phyloP scores from a whole-genome alignment of 1,140 invertebrate species.

The Archivesica marissinica region DNA sequence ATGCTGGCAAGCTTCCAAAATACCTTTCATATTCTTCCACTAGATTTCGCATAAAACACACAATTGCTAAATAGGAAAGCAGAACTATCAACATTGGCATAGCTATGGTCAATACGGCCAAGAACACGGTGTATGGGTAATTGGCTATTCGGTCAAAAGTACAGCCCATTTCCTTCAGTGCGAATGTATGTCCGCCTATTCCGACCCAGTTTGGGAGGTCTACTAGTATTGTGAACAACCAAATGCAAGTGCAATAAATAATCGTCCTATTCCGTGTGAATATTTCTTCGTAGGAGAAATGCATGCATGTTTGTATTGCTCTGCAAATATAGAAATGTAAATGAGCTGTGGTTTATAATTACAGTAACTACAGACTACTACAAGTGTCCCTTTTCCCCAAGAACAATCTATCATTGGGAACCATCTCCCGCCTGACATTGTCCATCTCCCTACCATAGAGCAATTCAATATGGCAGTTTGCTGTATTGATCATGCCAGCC shows the following conservation, averaged over 20 bases:
- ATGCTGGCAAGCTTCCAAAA: background rate
- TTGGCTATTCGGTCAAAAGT: conserved; percentile 52
- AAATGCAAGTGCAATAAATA: conserved; percentile 38
- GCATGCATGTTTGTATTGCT: conserved; percentile 44
- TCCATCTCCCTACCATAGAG: too few relatives aligned
- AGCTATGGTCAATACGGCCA: background rate
- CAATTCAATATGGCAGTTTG: too few relatives aligned
- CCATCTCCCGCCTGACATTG: too few relatives aligned
- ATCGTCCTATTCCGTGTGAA: conserved; percentile 45
- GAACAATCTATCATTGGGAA: too few relatives aligned
- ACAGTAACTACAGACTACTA: too few relatives aligned
- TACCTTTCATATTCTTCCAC: background rate
- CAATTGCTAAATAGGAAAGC: background rate
- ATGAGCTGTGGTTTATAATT: too few relatives aligned
- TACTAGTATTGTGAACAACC: conserved; percentile 17
- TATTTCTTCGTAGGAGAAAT: conserved; percentile 35
- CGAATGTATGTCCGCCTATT: conserved; percentile 52
- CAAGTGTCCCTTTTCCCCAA: too few relatives aligned
- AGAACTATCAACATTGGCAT: conserved; percentile 35
- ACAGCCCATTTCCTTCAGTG: conserved; percentile 56
- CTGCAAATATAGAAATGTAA: conserved; percentile 56
- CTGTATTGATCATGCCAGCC: too few relatives aligned
- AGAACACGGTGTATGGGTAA: conserved; percentile 20
- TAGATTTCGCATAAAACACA: background rate
- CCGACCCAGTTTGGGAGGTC: conserved; percentile 57